Conservation (phyloP, 2,888 invertebrate genomes). For the Smittia sp. region DNA sequence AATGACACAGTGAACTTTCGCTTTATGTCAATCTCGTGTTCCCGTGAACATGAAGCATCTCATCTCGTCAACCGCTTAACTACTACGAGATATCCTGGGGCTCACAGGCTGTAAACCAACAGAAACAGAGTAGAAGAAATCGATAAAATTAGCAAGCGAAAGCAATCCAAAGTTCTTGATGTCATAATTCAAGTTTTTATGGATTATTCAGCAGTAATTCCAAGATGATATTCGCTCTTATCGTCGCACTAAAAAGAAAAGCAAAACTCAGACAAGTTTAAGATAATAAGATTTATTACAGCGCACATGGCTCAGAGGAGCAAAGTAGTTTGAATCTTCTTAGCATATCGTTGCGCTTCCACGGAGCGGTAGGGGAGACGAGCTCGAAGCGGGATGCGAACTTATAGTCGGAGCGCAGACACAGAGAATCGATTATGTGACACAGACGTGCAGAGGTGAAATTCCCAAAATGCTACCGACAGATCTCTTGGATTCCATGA, state of each 20-base stretch:
- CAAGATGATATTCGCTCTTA: no score
- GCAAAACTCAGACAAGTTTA: not conserved
- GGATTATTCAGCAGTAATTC: conserved; percentile 1
- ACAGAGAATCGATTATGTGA: no score
- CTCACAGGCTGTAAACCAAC: not conserved
- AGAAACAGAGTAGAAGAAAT: not conserved
- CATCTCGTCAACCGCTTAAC: not conserved
- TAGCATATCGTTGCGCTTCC: not conserved
- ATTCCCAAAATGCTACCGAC: no score
- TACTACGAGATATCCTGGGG: not conserved
- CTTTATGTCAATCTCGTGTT: no score
- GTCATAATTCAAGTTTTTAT: conserved; percentile 6
- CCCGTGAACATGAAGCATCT: not conserved
- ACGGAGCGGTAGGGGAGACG: no score
- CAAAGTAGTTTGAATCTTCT: not conserved
- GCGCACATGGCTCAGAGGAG: not conserved
- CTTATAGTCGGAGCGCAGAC: no score
- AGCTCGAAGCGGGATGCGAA: no score
- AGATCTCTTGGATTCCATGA: no score
- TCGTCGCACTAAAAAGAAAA: not conserved
- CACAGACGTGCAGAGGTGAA: no score
- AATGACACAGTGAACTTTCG: no score
- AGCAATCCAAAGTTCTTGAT: not conserved
- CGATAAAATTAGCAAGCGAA: not conserved
- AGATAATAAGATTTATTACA: conserved; percentile 26